phyloP scores from a whole-genome alignment of 2,113 vertebrate species.

The Halcyon senegalensis region DNA sequence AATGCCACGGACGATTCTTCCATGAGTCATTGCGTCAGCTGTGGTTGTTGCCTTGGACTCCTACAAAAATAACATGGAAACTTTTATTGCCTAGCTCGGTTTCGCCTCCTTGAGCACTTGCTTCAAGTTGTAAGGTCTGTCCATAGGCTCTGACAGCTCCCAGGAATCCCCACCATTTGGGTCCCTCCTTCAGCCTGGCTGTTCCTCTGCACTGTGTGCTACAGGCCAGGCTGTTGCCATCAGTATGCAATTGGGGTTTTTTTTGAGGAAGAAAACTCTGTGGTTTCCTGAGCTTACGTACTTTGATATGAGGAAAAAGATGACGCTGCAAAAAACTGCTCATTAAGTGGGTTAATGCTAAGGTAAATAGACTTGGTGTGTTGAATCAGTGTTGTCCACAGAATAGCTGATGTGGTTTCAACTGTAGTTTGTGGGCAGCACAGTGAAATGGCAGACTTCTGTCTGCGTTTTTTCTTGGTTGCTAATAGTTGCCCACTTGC shows the following conservation, averaged over 20 bases:
- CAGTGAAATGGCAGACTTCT: neutral
- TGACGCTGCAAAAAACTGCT: neutral
- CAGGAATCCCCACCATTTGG: neutral
- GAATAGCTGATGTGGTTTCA: neutral
- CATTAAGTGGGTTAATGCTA: neutral
- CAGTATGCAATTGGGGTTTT: neutral
- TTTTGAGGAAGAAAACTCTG: neutral
- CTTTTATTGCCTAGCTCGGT: neutral
- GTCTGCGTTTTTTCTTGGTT: neutral
- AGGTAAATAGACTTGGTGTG: neutral
- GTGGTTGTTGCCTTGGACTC: slow-evolving; percentile 36
- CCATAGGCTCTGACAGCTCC: neutral
- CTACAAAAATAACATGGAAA: slow-evolving; percentile 30
- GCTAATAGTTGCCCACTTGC: neutral
- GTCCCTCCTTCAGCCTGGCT: neutral
- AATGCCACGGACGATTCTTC: slow-evolving; percentile 29
- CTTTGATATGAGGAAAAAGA: neutral
- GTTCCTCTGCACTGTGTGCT: neutral
- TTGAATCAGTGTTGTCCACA: neutral
- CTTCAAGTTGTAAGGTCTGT: neutral
- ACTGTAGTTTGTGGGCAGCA: neutral
- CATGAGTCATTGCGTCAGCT: slow-evolving; percentile 65
- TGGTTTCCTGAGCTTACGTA: neutral
- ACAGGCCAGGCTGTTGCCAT: neutral
- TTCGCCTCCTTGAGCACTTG: neutral